Base-by-base conservation (phyloP, 1,140 invertebrate species). In the Calephelis virginiensis region DNA sequence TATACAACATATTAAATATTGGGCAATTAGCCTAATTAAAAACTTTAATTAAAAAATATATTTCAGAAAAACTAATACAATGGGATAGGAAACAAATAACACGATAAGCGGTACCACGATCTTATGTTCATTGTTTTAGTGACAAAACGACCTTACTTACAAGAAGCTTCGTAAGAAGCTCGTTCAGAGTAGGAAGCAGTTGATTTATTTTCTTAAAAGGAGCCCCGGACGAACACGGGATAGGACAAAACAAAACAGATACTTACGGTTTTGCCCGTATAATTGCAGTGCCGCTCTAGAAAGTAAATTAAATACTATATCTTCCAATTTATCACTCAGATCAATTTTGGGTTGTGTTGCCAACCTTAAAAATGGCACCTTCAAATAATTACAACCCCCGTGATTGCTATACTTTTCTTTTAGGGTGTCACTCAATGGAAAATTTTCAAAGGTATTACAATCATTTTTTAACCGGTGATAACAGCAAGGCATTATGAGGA, bases 401-500 rank as follows among this genome's bases (percentile, higher is more conserved):
- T 75, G 70, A 47, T 75, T 75, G 13, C 88, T 56, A 67, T 89
- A 83, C 37, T 85, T 72, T 49, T 76, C 68, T 65, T 85, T 91
- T 6, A 94, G 76, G 13, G 75, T 74, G 5, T 72, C 46, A 64
- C 95, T 95, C 6, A 94, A 67, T 1, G 95, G 95, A 83, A 96
- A 95, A 80, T 94, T 93, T 5, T 83, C 77, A 78, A 95, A 94
- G 72, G 82, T 80, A 6, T 59, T 71, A 17, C 71, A 64, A 59
- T 74, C 49, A 45, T 38, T 11, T 37, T 64, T 40, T 66, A 96
- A 90, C 84, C 96, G 96, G 86, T 97, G 97, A 79, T 98, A 98
- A 76, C 97, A 98, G 79, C 97, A 98, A 7, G 96, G 95, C 85
- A 97, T 94, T 47, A 97, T 93, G 50, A 95, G 92, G 11, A 97